Base-by-base conservation (phyloP, 2,113 vertebrate species). In the Galbula dea region DNA sequence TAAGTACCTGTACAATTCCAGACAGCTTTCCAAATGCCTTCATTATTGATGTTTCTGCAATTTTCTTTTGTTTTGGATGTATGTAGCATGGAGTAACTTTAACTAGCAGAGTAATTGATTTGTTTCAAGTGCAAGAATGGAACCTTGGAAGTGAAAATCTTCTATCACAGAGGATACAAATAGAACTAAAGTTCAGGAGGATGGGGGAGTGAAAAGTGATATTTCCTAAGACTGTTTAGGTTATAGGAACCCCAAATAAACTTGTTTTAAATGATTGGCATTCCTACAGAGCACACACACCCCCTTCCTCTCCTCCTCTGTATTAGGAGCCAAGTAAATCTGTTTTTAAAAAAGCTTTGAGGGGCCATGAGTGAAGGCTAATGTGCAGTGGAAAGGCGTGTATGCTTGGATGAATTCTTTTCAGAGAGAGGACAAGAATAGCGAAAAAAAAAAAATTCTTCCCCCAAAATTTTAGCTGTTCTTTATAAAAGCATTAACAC, bases 301-400 rank as follows among this genome's bases (percentile, higher is more conserved):
- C 7, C 57, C 62, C 77, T 69, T 22, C 30, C 63, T 37, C 15
- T 15, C 26, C 55, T n/a, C 49, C 9, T 15, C 0, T 0, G n/a
- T 75, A 34, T 59, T 85, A 79, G 30, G 24, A 90, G 68, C 43
- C 63, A 82, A 86, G 23, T 55, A 15, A 92, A 86, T 78, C 30
- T 94, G 82, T 65, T 95, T 92, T 91, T 34, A 58, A 57, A 79
- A 89, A 89, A 61, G 9, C 27, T 91, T 65, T 58, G 82, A 67
- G 69, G 22, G 65, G 55, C 51, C 90, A 3, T 63, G 89, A 92
- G 58, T 90, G 93, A 90, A 93, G 73, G 46, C 57, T 95, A 66
- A 77, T 46, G 29, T 85, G 81, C 80, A 63, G 80, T 69, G 52
- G 66, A 90, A 68, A 88, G 59, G 76, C 93, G 27, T 52, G 69